These are phyloP conservation scores for Piscicola geometra DNA, from an alignment of 2,888 invertebrate genomes.

Conservation along the genomic window DNA sequence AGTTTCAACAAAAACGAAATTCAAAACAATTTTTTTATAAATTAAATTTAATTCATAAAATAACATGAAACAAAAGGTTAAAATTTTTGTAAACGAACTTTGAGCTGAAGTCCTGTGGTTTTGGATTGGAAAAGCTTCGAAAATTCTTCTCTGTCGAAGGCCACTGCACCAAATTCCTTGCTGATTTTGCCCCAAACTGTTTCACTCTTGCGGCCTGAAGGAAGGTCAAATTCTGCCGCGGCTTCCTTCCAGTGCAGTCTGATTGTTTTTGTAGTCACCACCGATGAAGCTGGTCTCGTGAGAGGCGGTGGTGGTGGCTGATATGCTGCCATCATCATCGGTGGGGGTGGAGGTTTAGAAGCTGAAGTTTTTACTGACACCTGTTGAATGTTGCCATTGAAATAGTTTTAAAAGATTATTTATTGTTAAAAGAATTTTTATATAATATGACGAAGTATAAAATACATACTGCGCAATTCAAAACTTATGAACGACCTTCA, in stretches of 20 bases:
- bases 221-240: conserved; percentile 45
- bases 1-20: not conserved
- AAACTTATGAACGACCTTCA: not conserved
- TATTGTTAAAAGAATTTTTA: too few relatives aligned
- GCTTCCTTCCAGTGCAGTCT: conserved; percentile 87
- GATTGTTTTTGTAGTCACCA: not conserved
- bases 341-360: conserved; percentile 12
- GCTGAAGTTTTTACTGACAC: not conserved
- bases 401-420: too few relatives aligned
- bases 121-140: conserved; percentile 94
- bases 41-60: not conserved
- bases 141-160: conserved; percentile 82
- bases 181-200: conserved; percentile 52
- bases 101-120: conserved; percentile 86
- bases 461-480: too few relatives aligned
- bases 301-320: conserved; percentile 45
- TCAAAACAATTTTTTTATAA: too few relatives aligned
- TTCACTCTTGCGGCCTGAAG: conserved; percentile 45
- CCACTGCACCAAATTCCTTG: conserved; percentile 57
- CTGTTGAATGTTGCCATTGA: not conserved
- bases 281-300: conserved; percentile 48
- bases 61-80: not conserved
- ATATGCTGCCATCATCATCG: too few relatives aligned
- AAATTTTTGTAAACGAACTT: too few relatives aligned
- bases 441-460: too few relatives aligned